Base-by-base conservation (phyloP, 2,113 vertebrate species). In the Rhinolophus ferrumequinum region DNA sequence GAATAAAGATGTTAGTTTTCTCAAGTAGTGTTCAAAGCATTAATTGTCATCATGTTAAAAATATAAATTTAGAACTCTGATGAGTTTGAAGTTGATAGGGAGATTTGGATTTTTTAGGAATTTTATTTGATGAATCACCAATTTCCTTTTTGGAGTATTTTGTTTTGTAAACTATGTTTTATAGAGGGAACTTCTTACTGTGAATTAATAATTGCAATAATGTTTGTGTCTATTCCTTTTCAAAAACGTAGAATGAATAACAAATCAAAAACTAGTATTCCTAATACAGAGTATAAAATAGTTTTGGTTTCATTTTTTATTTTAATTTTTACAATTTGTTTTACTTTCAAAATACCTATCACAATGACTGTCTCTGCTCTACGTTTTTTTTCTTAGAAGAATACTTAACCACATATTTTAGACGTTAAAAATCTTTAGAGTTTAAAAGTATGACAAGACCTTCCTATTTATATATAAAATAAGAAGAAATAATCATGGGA, bases 381-480 rank as follows among this genome's bases (percentile, higher is more conserved):
- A 13, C 7, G 56, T 8, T 50, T 82, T 67, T 80, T 66, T 88
- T 88, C 88, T 92, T 66, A 54, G 60, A 90, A 66, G 44, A 79
- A 70, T 50, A 38, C 28, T 38, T 90, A 44, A n/a, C 28, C 8
- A 69, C 13, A 44, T 81, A 62, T 94, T 75, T 95, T 96, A 77
- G 47, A 81, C 22, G 76, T 88, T 88, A 83, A 75, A 93, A 56
- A 62, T 79, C 7, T 79, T 75, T 60, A 89, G n/a, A 66, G 21
- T 88, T 96, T 73, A 56, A 91, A 93, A 82, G 56, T 62, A 62
- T 88, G 88, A 82, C 11, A 62, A 62, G 13, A 64, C 26, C 16
- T 88, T 94, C 7, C 8, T 66, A 73, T 79, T 84, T 79, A 13
- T 30, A 11, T 79, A 87, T 87, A 97, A 87, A 97, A 84, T 85